Conservation (phyloP, 2,113 vertebrate genomes). For the Struthidea cinerea region DNA sequence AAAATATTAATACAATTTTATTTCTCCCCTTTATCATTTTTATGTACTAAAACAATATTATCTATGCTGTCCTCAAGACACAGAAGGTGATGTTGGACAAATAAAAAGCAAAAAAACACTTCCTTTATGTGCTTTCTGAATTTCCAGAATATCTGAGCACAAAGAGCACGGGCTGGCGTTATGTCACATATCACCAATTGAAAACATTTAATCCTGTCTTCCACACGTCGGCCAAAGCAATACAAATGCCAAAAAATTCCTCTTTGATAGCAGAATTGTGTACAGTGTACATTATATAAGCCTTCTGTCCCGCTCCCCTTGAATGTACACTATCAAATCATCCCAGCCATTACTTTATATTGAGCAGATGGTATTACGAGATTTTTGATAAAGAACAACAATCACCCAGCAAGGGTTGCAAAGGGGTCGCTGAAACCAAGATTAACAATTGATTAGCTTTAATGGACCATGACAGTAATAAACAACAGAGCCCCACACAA, state of each 20-base stretch:
- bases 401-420: conserved; percentile 65
- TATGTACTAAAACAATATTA: not conserved
- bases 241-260: conserved; percentile 4
- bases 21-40: conserved; percentile 24
- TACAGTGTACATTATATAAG: not conserved
- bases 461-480: conserved; percentile 76
- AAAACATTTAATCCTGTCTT: not conserved
- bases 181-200: not conserved
- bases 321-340: not conserved
- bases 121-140: not conserved
- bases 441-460: conserved; percentile 85
- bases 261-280: conserved; percentile 4
- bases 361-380: conserved; percentile 66
- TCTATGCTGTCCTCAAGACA: not conserved
- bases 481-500: conserved; percentile 67
- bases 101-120: not conserved
- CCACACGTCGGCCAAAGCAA: not conserved
- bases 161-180: not conserved
- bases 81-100: not conserved
- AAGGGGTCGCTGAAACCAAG: conserved; percentile 68
- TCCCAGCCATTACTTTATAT: conserved; percentile 41
- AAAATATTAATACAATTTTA: conserved; percentile 43
- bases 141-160: not conserved
- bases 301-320: not conserved
- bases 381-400: conserved; percentile 74